Evolutionary conservation across 2,113 vertebrate species (phyloP).

Genomic region (Ciconia boyciana): DNA sequence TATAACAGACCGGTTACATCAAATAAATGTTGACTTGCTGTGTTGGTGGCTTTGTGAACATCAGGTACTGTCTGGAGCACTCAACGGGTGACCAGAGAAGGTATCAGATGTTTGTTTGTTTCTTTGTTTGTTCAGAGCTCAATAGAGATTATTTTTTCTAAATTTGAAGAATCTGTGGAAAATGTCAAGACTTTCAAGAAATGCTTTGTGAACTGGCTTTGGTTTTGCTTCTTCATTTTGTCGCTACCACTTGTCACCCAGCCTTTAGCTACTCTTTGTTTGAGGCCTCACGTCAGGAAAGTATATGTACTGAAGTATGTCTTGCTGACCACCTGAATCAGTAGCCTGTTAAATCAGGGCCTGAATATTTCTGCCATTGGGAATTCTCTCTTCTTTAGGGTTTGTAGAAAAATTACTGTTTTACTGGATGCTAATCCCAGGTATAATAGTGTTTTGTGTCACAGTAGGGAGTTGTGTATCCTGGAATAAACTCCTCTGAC

Average conservation of each 20-base stretch:
- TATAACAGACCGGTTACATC: slow-evolving; percentile 85
- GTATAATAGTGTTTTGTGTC: not conserved
- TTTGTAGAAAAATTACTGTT: not conserved
- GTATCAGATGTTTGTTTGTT: slow-evolving; percentile 62
- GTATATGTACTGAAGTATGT: too few relatives aligned
- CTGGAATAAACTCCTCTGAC: not conserved
- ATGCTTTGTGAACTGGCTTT: not conserved
- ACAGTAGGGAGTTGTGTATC: too few relatives aligned
- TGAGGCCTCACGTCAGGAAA: not conserved
- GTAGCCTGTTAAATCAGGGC: not conserved
- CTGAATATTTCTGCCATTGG: not conserved
- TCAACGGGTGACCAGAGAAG: slow-evolving; percentile 90
- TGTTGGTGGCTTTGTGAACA: slow-evolving; percentile 96
- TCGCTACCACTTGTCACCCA: not conserved
- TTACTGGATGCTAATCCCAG: not conserved
- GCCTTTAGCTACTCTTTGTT: not conserved
- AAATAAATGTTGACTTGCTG: slow-evolving; percentile 87
- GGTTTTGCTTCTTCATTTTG: not conserved
- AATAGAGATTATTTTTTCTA: not conserved
- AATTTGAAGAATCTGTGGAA: not conserved
- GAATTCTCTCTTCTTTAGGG: not conserved
- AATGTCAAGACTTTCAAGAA: not conserved
- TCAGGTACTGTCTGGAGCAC: slow-evolving; percentile 87
- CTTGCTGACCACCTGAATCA: too few relatives aligned
- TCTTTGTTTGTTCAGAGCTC: not conserved